Conservation (phyloP, 2,797 vertebrate species). For the Enteromius unitaeniatus region DNA sequence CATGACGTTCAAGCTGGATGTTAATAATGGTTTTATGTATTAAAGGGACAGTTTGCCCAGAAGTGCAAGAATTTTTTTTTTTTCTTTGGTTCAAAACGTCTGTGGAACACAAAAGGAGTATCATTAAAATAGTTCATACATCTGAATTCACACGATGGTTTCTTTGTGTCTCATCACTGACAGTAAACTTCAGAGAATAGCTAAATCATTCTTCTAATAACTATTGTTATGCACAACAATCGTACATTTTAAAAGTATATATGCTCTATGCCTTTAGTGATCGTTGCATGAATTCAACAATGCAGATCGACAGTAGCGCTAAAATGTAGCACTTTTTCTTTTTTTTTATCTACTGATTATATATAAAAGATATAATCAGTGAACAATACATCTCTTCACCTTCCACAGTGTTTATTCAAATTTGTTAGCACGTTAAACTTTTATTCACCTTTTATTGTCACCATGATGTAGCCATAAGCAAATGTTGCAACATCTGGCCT, state of each 20-base stretch:
- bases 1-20: not conserved
- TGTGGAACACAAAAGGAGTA: not conserved
- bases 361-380: not conserved
- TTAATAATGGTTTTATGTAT: not conserved
- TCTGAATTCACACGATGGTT: conserved; percentile 5
- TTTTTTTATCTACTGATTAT: not conserved
- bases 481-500: not conserved
- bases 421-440: conserved; percentile 9
- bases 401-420: conserved; percentile 14
- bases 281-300: conserved; percentile 21
- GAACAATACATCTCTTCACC: not conserved
- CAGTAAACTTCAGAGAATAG: not conserved
- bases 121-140: not conserved
- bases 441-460: not conserved
- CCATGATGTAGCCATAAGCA: not conserved
- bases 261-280: not conserved
- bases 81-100: not conserved
- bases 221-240: conserved; percentile 16
- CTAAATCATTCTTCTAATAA: not conserved
- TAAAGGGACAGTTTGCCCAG: not conserved
- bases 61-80: not conserved
- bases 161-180: not conserved
- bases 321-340: conserved; percentile 37
- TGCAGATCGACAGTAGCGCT: conserved; percentile 32
- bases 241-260: not conserved